Conservation (phyloP, 2,888 invertebrate genomes). For the Taphrorychus bicolor region DNA sequence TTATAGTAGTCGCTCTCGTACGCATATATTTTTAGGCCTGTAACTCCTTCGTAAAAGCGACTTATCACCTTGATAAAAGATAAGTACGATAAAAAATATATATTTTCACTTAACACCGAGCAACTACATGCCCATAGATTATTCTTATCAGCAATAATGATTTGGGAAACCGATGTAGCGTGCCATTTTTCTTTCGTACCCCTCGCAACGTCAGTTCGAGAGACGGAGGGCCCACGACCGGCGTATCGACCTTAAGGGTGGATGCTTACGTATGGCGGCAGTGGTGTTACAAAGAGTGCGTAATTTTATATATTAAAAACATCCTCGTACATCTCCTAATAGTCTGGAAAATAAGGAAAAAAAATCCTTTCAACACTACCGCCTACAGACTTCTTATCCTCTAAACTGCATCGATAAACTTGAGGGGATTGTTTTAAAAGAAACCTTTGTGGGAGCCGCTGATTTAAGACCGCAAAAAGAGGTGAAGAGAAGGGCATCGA, state of each 20-base stretch:
- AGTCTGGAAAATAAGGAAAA: too few species aligned
- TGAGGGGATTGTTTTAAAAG: neutral
- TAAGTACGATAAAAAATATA: slow-evolving; percentile 33
- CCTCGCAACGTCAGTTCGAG: slow-evolving; percentile 36
- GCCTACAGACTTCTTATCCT: too few species aligned
- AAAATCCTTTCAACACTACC: too few species aligned
- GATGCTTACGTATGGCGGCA: neutral
- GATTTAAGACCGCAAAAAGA: neutral
- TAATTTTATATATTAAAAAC: too few species aligned
- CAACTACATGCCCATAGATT: slow-evolving; percentile 40
- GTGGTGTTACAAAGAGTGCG: slow-evolving; percentile 4
- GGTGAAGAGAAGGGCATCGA: neutral
- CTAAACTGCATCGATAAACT: too few species aligned
- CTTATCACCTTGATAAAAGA: slow-evolving; percentile 10
- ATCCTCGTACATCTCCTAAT: too few species aligned
- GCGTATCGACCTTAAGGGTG: slow-evolving; percentile 28
- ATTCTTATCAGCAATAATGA: slow-evolving; percentile 41
- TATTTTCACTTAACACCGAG: slow-evolving; percentile 40
- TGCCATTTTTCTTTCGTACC: slow-evolving; percentile 40
- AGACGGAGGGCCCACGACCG: slow-evolving; percentile 26
- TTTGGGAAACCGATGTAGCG: slow-evolving; percentile 39
- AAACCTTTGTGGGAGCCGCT: too few species aligned
- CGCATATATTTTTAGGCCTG: neutral
- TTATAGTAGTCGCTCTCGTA: too few species aligned
- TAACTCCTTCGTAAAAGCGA: slow-evolving; percentile 1